A percentile compares a stretch with the other conserved stretches of the same genome.
phyloP scores from a whole-genome alignment of 1,140 invertebrate species.

The Tetraneura akinire region DNA sequence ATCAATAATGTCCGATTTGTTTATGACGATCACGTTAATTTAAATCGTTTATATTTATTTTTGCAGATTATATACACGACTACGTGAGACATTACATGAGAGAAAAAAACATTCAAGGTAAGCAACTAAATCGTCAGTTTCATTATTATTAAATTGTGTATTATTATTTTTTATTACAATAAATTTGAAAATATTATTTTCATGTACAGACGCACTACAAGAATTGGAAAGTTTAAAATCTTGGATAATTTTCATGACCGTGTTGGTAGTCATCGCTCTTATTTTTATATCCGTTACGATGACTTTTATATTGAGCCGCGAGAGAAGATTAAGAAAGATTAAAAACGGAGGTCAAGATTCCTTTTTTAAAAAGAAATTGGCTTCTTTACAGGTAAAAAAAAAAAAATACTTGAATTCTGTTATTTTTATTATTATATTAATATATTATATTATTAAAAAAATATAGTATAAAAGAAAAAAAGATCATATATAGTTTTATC shows the following conservation, averaged over 20 bases:
- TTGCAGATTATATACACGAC: conserved; percentile 42
- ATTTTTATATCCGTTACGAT: conserved; percentile 31
- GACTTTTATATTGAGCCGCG: conserved; percentile 28
- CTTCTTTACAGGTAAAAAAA: conserved; percentile 28
- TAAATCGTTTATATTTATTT: not conserved
- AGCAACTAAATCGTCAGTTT: not conserved
- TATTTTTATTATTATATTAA: too few species aligned
- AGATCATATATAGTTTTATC: too few species aligned
- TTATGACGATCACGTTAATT: not conserved
- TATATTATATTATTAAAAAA: too few species aligned
- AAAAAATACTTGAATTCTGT: not conserved
- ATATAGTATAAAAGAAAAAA: not conserved
- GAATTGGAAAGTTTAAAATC: conserved; percentile 30
- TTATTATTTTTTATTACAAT: not conserved
- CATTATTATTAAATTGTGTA: not conserved
- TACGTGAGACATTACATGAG: conserved; percentile 33
- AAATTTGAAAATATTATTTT: not conserved
- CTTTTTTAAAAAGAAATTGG: conserved; percentile 44
- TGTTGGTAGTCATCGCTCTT: conserved; percentile 19
- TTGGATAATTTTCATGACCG: conserved; percentile 12
- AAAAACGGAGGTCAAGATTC: conserved; percentile 32
- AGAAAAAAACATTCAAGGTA: conserved; percentile 19
- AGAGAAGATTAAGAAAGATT: conserved; percentile 4
- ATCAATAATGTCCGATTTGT: not conserved
- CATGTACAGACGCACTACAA: not conserved